phyloP scores from a whole-genome alignment of 2,113 vertebrate species.

The Octodon degus region DNA sequence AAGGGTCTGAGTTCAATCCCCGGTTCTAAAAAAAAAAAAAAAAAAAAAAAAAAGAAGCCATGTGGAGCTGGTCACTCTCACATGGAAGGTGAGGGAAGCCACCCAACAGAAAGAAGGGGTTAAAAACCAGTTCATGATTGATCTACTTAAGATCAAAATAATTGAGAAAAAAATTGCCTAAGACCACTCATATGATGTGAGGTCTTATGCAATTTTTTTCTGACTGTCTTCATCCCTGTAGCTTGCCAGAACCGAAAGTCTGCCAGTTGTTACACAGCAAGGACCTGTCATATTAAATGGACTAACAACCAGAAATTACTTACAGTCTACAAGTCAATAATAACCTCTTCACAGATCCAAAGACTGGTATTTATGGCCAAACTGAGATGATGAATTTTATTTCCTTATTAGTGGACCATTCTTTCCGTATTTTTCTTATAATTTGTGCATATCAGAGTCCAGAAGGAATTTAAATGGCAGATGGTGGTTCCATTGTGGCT shows the following conservation, averaged over 20 bases:
- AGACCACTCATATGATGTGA: background rate
- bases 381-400: background rate
- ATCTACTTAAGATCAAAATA: background rate
- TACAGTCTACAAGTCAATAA: background rate
- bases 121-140: background rate
- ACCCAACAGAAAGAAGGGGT: background rate
- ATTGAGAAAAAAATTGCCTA: background rate
- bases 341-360: background rate
- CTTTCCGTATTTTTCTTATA: constrained; percentile 36
- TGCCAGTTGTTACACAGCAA: background rate
- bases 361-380: constrained; percentile 45
- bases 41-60: background rate
- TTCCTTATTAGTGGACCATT: constrained; percentile 25
- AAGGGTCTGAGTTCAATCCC: too few relatives aligned
- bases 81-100: background rate
- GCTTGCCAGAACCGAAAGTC: background rate
- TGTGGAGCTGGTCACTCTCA: background rate
- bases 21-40: background rate
- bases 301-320: background rate
- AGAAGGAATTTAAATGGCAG: constrained; percentile 54
- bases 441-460: background rate
- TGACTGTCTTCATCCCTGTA: background rate
- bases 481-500: background rate
- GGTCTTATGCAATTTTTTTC: too few relatives aligned
- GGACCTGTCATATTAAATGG: background rate